Evolutionary conservation across 2,113 vertebrate genomes (phyloP).

Genomic region (Tragelaphus imberbis): DNA sequence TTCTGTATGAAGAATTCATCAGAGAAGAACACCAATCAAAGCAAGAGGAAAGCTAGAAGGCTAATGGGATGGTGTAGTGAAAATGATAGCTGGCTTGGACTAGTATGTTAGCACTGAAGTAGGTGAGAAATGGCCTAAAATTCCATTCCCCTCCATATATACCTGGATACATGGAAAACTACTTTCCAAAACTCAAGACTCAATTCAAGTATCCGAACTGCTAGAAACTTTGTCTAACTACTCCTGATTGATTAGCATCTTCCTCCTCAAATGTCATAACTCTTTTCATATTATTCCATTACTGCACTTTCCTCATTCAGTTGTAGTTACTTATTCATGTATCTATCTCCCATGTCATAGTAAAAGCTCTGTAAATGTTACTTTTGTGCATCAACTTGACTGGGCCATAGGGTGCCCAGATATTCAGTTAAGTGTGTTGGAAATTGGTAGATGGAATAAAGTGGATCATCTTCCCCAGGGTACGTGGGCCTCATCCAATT

Average conservation of each 20-base stretch:
- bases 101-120: neutral
- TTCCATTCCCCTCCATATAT: neutral
- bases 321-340: neutral
- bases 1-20: neutral
- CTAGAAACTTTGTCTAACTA: neutral
- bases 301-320: neutral
- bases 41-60: neutral
- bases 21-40: neutral
- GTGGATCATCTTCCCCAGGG: neutral
- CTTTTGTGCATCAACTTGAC: neutral
- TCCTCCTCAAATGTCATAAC: neutral
- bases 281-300: neutral
- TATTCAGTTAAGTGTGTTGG: neutral
- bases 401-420: neutral
- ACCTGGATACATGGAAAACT: neutral
- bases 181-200: neutral
- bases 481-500: neutral
- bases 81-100: neutral
- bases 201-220: neutral
- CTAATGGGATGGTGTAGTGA: neutral
- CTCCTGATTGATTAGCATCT: neutral
- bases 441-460: neutral
- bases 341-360: neutral
- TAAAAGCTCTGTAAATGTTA: neutral
- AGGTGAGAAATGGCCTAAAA: neutral